Evolutionary conservation across 2,888 invertebrate genomes (phyloP), one percentile per base, ranked within the genome.

Genomic region (Heliconius erato): DNA sequence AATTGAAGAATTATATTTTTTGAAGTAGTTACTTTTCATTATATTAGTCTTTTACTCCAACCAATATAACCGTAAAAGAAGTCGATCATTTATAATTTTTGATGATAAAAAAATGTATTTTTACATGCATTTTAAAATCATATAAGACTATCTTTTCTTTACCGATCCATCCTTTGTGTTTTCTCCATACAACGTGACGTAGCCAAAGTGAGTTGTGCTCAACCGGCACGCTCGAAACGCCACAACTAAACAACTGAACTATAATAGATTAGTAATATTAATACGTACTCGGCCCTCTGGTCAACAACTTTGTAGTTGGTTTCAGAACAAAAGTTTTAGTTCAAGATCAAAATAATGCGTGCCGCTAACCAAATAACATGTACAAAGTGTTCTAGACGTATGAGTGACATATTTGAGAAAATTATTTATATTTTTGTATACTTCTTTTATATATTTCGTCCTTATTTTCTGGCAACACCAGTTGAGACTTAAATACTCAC

Each of bases 211-310:
- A 63, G 11, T n/a, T 63, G 63, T n/a, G 63, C n/a, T 1, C n/a
- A 63, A 23, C n/a, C 1, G n/a, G n/a, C 63, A 12, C 63, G 3
- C 4, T n/a, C n/a, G 12, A 63, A 63, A n/a, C 63, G 63, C n/a
- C n/a, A 63, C n/a, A 63, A 63, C 12, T 63, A n/a, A 63, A 63
- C 63, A 63, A 63, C n/a, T 1, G n/a, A 63, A 23, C 63, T 63
- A n/a, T 63, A 63, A n/a, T 63, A n/a, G 63, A 63, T 63, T 63
- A 63, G n/a, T n/a, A 63, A n/a, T 67, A 67, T n/a, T 65, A 26
- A 28, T 67, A 67, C 63, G 63, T 63, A 63, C 12, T 63, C 23
- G 12, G 12, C n/a, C 63, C 63, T 63, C n/a, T 63, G 63, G 63
- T 63, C 63, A 63, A 63, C 63, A n/a, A n/a, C 63, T 63, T 63